Conservation (phyloP, 2,888 invertebrate species). For the Himalopsyche tibetana region DNA sequence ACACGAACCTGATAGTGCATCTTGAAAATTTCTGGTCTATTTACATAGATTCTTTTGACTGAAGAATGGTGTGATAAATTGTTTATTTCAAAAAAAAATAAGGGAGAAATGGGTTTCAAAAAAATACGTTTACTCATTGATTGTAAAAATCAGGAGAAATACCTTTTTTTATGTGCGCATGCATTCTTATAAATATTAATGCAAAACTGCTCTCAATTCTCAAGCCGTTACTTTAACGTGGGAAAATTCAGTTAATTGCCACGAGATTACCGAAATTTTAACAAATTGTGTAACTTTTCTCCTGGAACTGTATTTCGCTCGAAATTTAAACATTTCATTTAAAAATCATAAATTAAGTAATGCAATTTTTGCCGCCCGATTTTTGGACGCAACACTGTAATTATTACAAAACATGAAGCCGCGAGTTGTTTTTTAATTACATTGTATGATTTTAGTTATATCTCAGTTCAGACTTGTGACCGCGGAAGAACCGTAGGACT, state of each 20-base stretch:
- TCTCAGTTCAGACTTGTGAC: background rate
- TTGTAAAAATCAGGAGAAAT: too few species aligned
- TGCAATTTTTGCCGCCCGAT: slow-evolving; percentile 8
- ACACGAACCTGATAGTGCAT: background rate
- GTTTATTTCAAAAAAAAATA: too few species aligned
- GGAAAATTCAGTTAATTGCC: slow-evolving; percentile 1
- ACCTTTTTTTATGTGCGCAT: too few species aligned
- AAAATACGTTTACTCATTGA: too few species aligned
- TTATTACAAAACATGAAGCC: slow-evolving; percentile 7
- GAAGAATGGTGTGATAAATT: too few species aligned
- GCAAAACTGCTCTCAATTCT: background rate
- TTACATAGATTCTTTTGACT: too few species aligned
- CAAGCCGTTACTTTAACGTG: background rate
- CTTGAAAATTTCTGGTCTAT: too few species aligned
- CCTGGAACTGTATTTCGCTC: background rate
- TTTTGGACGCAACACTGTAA: slow-evolving; percentile 6
- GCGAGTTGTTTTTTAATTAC: slow-evolving; percentile 5
- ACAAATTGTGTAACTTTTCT: background rate
- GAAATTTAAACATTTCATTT: background rate
- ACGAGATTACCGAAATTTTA: slow-evolving; percentile 3
- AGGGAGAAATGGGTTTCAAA: too few species aligned
- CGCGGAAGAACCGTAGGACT: slow-evolving; percentile 32
- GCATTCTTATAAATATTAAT: background rate
- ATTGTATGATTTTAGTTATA: slow-evolving; percentile 25
- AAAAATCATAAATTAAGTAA: background rate